Evolutionary conservation across 2,113 vertebrate genomes (phyloP), one percentile per base, ranked within the genome.

Genomic region (Pelecanoides urinatrix): DNA sequence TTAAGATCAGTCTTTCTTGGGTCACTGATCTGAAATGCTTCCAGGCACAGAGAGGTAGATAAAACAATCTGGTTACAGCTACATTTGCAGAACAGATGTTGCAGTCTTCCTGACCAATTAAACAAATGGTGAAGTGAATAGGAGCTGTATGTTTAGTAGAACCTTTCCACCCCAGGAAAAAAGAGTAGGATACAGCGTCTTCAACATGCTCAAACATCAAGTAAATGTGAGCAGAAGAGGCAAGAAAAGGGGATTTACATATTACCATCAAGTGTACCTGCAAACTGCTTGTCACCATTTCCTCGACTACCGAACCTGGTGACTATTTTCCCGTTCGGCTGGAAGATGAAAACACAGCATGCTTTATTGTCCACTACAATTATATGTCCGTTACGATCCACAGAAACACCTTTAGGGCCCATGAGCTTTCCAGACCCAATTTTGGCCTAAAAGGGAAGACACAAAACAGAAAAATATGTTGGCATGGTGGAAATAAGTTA

Each of bases 311-410:
- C 99, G 3, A 99, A 99, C 98, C 99, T 99, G 88, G 99, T 99
- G 96, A 99, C 99, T 94, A 99, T 99, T 97, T 99, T 99, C 83
- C 99, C 99, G 0, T 99, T 99, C 13, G 98, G 98, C 96, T 99
- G 99, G 94, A 99, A 99, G 97, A 99, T 99, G 96, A 99, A 99
- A 76, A 99, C 98, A 38, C 99, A 99, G 97, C 99, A 99, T 18
- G 99, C 98, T 97, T 99, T 99, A 98, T 99, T 99, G 98, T 99
- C 99, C 79, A 99, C 99, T 74, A 99, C 99, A 36, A 99, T 99
- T 91, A 99, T 98, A 98, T 99, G 99, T 36, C 99, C 99, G 3
- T 99, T 99, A 52, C 98, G 98, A 98, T 99, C 99, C 96, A 99
- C 99, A 0, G 99, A 99, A 79, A 99, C 99, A 12, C 99, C 99